Evolutionary conservation across 2,113 vertebrate species (phyloP).

Genomic region (Poicephalus gulielmi): DNA sequence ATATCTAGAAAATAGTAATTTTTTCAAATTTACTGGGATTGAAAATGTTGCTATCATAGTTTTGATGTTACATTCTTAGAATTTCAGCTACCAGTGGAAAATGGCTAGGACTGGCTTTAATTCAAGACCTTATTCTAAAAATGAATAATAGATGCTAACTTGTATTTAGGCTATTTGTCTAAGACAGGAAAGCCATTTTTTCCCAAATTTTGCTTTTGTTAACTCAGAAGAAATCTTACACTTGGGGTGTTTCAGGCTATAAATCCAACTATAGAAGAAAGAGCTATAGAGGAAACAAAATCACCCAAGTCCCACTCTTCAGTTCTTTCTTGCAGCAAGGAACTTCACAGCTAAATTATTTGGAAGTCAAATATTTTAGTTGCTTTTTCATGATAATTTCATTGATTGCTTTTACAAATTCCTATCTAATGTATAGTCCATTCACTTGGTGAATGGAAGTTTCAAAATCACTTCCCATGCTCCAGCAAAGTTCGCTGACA

Average conservation of each 20-base stretch:
- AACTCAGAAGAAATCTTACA: neutral
- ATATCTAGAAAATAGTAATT: neutral
- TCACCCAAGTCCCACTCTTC: neutral
- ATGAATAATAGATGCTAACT: neutral
- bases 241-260: neutral
- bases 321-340: neutral
- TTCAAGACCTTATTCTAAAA: neutral
- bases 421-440: neutral
- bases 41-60: neutral
- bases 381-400: neutral
- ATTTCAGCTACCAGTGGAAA: neutral
- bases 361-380: neutral
- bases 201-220: neutral
- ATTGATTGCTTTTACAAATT: neutral
- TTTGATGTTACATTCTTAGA: neutral
- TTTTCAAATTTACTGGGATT: neutral
- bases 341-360: neutral
- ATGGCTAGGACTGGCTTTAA: neutral
- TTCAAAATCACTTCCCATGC: neutral
- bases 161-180: neutral
- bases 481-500: neutral
- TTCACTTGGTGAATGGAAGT: neutral
- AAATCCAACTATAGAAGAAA: neutral
- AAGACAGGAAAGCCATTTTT: neutral
- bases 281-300: neutral